These are phyloP conservation scores for Petrocephalus schoutedeni DNA, from an alignment of 2,797 vertebrate species.

Conservation along the genomic window DNA sequence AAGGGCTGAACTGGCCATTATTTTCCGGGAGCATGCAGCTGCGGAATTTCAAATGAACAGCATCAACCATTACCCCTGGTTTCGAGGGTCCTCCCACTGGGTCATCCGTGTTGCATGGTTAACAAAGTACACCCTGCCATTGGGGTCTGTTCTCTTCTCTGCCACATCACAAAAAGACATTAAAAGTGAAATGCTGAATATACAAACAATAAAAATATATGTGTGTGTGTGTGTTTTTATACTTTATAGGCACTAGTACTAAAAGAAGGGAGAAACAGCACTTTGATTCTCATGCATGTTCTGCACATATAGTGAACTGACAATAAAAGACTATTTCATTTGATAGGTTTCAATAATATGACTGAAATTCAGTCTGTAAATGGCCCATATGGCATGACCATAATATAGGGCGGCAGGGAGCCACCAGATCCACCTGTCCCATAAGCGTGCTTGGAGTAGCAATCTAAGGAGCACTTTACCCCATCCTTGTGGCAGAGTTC, in stretches of 20 bases:
- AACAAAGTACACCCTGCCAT: constrained; percentile 95
- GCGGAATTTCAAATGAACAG: neutral
- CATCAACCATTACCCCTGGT: constrained; percentile 74
- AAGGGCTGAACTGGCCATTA: neutral
- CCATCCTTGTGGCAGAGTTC: constrained; percentile 90
- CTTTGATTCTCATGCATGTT: no score
- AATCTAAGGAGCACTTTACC: constrained; percentile 66
- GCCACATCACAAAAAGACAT: neutral
- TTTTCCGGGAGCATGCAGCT: neutral
- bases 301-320: no score
- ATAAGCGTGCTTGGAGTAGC: neutral
- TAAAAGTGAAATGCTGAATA: neutral
- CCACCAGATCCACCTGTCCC: neutral
- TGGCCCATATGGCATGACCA: neutral
- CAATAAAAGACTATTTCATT: no score
- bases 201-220: neutral
- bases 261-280: no score
- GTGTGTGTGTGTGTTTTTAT: no score
- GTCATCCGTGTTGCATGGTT: constrained; percentile 92
- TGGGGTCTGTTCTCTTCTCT: constrained; percentile 94
- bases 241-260: no score
- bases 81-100: constrained; percentile 97
- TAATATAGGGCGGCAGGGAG: neutral
- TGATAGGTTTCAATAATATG: neutral
- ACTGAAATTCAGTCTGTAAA: neutral